Conservation (phyloP, 2,888 invertebrate species). For the Aphidius colemani region DNA sequence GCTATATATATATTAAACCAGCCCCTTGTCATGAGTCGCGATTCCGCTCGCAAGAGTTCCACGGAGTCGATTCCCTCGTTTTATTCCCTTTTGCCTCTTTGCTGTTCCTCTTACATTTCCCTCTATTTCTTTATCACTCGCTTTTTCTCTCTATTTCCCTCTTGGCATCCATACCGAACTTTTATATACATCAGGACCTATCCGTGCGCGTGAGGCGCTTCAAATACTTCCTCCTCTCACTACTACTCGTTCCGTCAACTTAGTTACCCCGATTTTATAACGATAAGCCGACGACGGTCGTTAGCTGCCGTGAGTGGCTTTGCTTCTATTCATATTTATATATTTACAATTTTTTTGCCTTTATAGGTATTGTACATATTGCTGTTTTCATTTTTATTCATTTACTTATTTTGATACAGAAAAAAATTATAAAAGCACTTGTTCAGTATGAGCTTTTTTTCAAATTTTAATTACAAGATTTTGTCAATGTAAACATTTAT, state of each 20-base stretch:
- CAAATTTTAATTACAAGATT: background rate
- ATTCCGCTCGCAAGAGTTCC: conserved; percentile 31
- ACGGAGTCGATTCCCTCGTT: conserved; percentile 23
- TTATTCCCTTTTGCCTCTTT: conserved; percentile 5
- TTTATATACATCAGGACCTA: too few species aligned
- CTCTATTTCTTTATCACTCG: background rate
- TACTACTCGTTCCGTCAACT: conserved; percentile 30
- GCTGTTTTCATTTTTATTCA: background rate
- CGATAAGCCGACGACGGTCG: conserved; percentile 45
- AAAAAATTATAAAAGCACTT: background rate
- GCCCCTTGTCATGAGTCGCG: conserved; percentile 41
- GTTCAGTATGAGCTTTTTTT: background rate
- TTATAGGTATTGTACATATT: background rate
- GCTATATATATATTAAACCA: conserved; percentile 10
- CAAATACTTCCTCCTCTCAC: background rate
- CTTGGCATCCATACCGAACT: background rate
- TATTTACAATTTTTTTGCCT: background rate
- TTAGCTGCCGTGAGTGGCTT: conserved; percentile 44
- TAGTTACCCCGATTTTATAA: conserved; percentile 44
- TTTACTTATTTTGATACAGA: background rate
- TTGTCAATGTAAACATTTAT: background rate
- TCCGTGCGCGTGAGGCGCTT: too few species aligned
- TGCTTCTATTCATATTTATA: background rate
- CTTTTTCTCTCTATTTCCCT: background rate
- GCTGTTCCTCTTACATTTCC: conserved; percentile 20